Percentiles rank a stretch among this genome's conserved stretches.
phyloP scores from a whole-genome alignment of 1,140 invertebrate species.

The Apis laboriosa region DNA sequence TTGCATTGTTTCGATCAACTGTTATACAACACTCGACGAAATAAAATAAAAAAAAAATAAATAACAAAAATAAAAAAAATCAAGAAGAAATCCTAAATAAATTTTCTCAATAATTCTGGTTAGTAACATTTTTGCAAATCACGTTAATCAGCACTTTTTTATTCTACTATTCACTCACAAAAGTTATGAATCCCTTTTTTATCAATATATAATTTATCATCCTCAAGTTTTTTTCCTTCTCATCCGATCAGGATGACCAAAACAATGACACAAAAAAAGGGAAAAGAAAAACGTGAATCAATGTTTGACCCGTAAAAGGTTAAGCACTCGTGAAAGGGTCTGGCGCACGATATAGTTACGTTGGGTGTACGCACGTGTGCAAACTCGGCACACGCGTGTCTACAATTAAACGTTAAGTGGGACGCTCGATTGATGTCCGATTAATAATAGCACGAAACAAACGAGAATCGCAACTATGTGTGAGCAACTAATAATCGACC shows the following conservation, averaged over 20 bases:
- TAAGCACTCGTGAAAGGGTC: slow-evolving; percentile 7
- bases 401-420: slow-evolving; percentile 41
- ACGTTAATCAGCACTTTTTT: too few species aligned
- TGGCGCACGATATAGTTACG: not conserved
- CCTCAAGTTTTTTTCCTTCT: too few species aligned
- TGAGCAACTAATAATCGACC: slow-evolving; percentile 34
- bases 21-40: too few species aligned
- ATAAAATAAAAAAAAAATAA: too few species aligned
- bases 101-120: too few species aligned
- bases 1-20: too few species aligned
- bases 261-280: not conserved
- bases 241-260: not conserved
- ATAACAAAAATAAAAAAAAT: too few species aligned
- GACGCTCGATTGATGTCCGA: slow-evolving; percentile 39
- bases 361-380: slow-evolving; percentile 6
- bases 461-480: not conserved
- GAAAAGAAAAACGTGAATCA: not conserved
- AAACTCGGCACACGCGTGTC: not conserved
- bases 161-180: too few species aligned
- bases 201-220: too few species aligned
- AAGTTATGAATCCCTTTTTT: too few species aligned
- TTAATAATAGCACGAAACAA: slow-evolving; percentile 40
- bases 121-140: too few species aligned
- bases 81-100: too few species aligned
- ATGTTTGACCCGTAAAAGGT: slow-evolving; percentile 1